phyloP scores from a whole-genome alignment of 2,113 vertebrate genomes.

The Varanus komodoensis region DNA sequence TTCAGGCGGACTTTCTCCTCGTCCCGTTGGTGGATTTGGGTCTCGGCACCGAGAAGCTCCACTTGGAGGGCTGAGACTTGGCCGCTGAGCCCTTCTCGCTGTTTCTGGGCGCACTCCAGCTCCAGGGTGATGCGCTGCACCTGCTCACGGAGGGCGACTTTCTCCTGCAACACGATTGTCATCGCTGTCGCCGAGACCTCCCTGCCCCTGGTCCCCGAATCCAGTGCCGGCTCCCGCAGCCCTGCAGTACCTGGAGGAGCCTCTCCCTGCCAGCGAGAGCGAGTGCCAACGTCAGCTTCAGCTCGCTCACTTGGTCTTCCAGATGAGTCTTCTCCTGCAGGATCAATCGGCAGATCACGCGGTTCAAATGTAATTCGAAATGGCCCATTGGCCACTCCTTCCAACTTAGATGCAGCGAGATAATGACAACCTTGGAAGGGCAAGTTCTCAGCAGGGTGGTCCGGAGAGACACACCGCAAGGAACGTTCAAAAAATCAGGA shows the following conservation, averaged over 20 bases:
- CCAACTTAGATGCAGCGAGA: too few species aligned
- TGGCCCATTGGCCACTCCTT: too few species aligned
- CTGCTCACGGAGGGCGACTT: slow-evolving; percentile 65
- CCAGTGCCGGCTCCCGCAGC: neutral
- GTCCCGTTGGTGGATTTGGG: slow-evolving; percentile 58
- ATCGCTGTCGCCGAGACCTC: neutral
- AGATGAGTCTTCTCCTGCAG: slow-evolving; percentile 78
- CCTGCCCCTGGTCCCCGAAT: too few species aligned
- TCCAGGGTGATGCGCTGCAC: slow-evolving; percentile 60
- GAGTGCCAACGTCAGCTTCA: slow-evolving; percentile 63
- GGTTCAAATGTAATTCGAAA: too few species aligned
- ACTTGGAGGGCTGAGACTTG: slow-evolving; percentile 63
- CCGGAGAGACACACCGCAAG: too few species aligned
- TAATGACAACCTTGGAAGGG: too few species aligned
- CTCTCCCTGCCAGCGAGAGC: slow-evolving; percentile 68
- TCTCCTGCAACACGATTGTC: slow-evolving; percentile 65
- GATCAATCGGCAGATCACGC: neutral
- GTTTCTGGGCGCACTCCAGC: slow-evolving; percentile 49
- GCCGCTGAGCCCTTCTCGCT: slow-evolving; percentile 45
- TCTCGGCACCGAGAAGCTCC: slow-evolving; percentile 47
- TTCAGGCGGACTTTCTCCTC: slow-evolving; percentile 61
- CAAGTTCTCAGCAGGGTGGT: too few species aligned
- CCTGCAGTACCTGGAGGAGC: slow-evolving; percentile 70
- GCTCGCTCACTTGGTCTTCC: slow-evolving; percentile 73
- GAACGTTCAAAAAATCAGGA: too few species aligned